phyloP scores from a whole-genome alignment of 2,797 vertebrate species.

The Myripristis murdjan region DNA sequence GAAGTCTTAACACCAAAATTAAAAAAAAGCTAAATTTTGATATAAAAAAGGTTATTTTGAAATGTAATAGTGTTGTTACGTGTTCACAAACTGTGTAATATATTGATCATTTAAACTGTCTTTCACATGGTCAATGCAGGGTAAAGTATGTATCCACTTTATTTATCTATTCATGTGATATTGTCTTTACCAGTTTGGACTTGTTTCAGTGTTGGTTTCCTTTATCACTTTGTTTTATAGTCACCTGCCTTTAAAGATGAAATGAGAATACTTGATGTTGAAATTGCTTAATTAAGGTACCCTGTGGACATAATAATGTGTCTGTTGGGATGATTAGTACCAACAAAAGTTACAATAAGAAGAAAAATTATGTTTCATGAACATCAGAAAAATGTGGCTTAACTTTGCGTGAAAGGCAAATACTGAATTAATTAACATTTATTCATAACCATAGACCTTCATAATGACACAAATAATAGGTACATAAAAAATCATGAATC shows the following conservation, averaged over 20 bases:
- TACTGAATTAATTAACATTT: too few relatives aligned
- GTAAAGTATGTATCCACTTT: slow-evolving; percentile 89
- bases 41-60: slow-evolving; percentile 39
- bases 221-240: slow-evolving; percentile 76
- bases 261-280: slow-evolving; percentile 4
- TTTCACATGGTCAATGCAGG: slow-evolving; percentile 86
- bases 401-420: too few relatives aligned
- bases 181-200: slow-evolving; percentile 78
- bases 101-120: slow-evolving; percentile 84
- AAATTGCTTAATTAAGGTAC: neutral
- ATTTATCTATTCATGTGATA: slow-evolving; percentile 81
- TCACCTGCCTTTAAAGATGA: slow-evolving; percentile 68
- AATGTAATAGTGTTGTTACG: slow-evolving; percentile 68
- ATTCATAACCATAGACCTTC: too few relatives aligned
- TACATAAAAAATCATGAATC: too few relatives aligned
- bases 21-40: slow-evolving; percentile 6
- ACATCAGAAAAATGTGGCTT: too few relatives aligned
- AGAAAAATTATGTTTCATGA: neutral
- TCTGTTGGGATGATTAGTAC: too few relatives aligned
- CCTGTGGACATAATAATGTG: neutral
- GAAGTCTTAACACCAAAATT: neutral
- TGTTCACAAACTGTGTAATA: slow-evolving; percentile 73
- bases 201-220: slow-evolving; percentile 66
- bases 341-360: neutral
- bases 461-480: too few relatives aligned